A percentile compares a stretch with the other conserved stretches of the same genome.
These are phyloP conservation scores for Mustela lutreola DNA, from an alignment of 2,113 vertebrate species.

Conservation along the genomic window DNA sequence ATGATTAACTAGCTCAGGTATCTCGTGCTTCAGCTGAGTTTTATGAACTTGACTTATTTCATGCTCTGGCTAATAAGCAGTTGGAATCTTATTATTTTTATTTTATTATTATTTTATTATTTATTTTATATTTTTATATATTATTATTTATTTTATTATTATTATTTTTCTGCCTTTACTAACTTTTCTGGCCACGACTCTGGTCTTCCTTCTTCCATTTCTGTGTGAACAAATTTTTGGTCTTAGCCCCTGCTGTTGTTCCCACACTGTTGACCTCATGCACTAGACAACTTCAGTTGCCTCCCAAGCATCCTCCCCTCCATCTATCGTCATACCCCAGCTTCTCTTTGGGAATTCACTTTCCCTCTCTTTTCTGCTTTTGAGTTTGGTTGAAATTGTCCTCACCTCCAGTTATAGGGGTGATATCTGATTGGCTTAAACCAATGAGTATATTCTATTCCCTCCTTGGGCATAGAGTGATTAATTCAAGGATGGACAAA, in stretches of 20 bases:
- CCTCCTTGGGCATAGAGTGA: neutral
- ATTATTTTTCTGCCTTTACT: neutral
- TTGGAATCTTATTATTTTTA: too few species aligned
- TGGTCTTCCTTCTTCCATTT: neutral
- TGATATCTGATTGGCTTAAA: neutral
- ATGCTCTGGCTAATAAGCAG: neutral
- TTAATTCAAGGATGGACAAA: neutral
- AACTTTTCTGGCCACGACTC: neutral
- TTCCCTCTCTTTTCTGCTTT: neutral
- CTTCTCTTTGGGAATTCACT: neutral
- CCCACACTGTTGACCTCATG: neutral
- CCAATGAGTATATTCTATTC: neutral
- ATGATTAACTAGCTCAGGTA: neutral
- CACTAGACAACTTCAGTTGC: neutral
- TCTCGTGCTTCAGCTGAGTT: neutral
- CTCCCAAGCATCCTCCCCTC: neutral
- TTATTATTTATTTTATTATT: too few species aligned
- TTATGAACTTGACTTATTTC: neutral
- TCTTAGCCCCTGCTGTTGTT: neutral
- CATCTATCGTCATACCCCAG: neutral
- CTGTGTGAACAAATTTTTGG: neutral
- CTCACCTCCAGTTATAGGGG: neutral
- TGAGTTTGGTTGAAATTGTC: neutral
- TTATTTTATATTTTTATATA: too few species aligned
- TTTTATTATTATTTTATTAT: too few species aligned